Conservation (phyloP, 2,797 vertebrate species). For the Phalanger gymnotis region DNA sequence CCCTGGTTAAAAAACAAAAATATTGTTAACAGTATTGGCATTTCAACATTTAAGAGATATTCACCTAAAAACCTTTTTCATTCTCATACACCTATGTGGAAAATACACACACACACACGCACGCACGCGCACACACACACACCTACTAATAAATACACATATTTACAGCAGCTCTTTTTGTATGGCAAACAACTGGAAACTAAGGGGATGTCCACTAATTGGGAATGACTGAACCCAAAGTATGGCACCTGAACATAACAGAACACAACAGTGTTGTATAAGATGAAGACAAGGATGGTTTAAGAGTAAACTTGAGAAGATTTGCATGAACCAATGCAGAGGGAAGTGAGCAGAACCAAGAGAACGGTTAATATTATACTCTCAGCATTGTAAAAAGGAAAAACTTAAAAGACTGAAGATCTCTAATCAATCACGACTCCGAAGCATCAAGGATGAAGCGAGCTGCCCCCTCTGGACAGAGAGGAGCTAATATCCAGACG, state of each 20-base stretch:
- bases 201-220: not conserved
- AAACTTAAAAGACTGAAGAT: not conserved
- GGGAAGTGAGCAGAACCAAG: not conserved
- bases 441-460: not conserved
- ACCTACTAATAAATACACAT: not conserved
- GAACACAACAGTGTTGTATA: not conserved
- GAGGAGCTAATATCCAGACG: not conserved
- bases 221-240: not conserved
- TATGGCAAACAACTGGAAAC: not conserved
- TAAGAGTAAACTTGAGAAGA: not conserved
- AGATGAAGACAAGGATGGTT: not conserved
- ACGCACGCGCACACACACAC: not conserved
- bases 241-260: not conserved
- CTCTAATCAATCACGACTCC: not conserved
- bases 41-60: slow-evolving; percentile 56
- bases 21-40: not conserved
- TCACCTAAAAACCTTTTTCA: not conserved
- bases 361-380: not conserved
- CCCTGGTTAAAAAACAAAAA: slow-evolving; percentile 34
- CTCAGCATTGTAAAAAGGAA: not conserved
- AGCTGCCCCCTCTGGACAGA: not conserved
- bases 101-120: not conserved
- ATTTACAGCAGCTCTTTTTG: not conserved
- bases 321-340: not conserved
- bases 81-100: not conserved